Percentiles rank a stretch among this genome's conserved stretches.
These are phyloP conservation scores for Aleiodes alternator DNA, from an alignment of 2,888 invertebrate species.

Conservation along the genomic window DNA sequence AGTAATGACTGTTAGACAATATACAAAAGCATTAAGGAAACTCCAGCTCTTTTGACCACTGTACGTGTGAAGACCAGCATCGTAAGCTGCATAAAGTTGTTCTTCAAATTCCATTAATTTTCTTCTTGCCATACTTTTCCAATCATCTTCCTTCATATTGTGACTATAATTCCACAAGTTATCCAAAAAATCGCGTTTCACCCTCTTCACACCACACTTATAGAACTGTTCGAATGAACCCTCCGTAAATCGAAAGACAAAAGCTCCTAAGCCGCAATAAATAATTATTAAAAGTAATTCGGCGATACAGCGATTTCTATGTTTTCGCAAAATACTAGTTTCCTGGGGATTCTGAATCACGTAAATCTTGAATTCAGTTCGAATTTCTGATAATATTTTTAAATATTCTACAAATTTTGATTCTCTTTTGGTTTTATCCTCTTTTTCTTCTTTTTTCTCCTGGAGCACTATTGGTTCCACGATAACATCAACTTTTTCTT, in stretches of 20 bases:
- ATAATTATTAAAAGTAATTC: slow-evolving; percentile 83
- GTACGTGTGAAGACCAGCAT: slow-evolving; percentile 89
- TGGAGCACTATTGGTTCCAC: slow-evolving; percentile 57
- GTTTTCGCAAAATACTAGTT: slow-evolving; percentile 77
- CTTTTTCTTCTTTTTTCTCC: slow-evolving; percentile 61
- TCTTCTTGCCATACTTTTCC: slow-evolving; percentile 90
- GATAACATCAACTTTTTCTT: slow-evolving; percentile 45
- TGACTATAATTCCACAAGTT: slow-evolving; percentile 89
- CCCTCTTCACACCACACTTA: slow-evolving; percentile 91
- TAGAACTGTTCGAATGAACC: slow-evolving; percentile 90
- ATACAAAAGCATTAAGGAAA: slow-evolving; percentile 90
- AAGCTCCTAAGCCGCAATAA: slow-evolving; percentile 86
- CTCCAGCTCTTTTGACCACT: slow-evolving; percentile 92
- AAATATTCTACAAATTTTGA: slow-evolving; percentile 25
- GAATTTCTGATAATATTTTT: slow-evolving; percentile 47
- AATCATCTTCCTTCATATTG: slow-evolving; percentile 90
- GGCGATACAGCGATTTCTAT: slow-evolving; percentile 82
- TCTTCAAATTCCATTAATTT: slow-evolving; percentile 90
- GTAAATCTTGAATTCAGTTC: slow-evolving; percentile 76
- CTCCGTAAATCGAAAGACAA: slow-evolving; percentile 88
- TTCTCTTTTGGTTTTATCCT: slow-evolving; percentile 54
- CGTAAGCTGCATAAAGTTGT: slow-evolving; percentile 88
- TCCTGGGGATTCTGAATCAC: slow-evolving; percentile 78
- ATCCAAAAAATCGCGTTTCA: slow-evolving; percentile 91
- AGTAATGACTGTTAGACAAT: slow-evolving; percentile 90